phyloP scores from a whole-genome alignment of 2,113 vertebrate genomes.

The Myotis yumanensis region DNA sequence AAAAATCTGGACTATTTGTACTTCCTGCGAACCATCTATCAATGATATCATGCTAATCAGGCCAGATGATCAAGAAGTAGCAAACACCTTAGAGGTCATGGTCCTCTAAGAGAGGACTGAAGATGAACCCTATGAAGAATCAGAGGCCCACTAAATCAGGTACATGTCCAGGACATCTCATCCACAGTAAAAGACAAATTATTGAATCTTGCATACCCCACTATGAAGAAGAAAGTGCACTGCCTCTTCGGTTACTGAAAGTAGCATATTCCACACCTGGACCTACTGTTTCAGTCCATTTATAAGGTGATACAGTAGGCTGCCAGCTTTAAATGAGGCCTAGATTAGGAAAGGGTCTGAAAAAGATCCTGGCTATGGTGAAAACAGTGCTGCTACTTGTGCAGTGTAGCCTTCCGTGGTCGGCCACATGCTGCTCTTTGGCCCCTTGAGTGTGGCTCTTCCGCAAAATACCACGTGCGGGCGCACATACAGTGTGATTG shows the following conservation, averaged over 20 bases:
- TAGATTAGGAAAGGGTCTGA: not conserved
- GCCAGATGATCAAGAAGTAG: not conserved
- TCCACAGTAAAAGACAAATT: not conserved
- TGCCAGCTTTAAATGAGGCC: not conserved
- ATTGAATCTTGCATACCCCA: not conserved
- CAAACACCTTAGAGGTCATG: not conserved
- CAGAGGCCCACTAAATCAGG: not conserved
- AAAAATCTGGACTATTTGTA: not conserved
- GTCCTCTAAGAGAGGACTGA: too few species aligned
- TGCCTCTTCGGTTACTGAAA: not conserved
- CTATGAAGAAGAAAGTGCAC: not conserved
- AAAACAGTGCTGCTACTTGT: not conserved
- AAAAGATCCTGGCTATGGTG: not conserved
- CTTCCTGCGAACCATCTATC: not conserved
- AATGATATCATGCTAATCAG: not conserved
- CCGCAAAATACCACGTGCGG: too few species aligned
- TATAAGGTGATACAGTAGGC: not conserved
- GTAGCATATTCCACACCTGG: rapidly evolving
- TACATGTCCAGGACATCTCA: not conserved
- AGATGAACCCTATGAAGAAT: not conserved
- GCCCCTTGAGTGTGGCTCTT: too few species aligned
- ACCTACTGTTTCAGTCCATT: not conserved
- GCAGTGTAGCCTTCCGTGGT: not conserved
- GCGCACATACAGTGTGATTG: too few species aligned
- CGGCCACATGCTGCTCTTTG: too few species aligned